These are phyloP conservation scores for Ellobius talpinus DNA, from an alignment of 2,113 vertebrate genomes.

Conservation along the genomic window DNA sequence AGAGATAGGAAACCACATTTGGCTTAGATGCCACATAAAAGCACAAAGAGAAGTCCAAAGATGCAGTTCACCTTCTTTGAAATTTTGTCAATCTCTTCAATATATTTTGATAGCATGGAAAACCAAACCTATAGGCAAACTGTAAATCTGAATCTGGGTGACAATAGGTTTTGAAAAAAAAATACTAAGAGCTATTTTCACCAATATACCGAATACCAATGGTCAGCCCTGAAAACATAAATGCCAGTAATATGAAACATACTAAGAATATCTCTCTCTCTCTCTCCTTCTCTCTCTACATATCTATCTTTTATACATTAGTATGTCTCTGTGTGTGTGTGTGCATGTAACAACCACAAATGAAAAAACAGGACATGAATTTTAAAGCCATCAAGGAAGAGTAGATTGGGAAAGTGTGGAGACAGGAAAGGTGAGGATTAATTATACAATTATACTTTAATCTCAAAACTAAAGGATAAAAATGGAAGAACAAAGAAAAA, in stretches of 20 bases:
- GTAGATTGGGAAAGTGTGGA: too few relatives aligned
- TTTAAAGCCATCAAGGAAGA: background rate
- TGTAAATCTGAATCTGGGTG: constrained; percentile 89
- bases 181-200: constrained; percentile 86
- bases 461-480: background rate
- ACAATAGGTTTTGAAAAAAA: constrained; percentile 87
- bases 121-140: constrained; percentile 81
- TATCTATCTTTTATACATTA: background rate
- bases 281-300: background rate
- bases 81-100: constrained; percentile 84
- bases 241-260: background rate
- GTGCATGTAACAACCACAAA: background rate
- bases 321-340: background rate
- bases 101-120: constrained; percentile 86
- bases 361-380: background rate
- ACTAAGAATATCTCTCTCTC: too few relatives aligned
- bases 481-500: background rate
- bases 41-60: constrained; percentile 83
- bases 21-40: constrained; percentile 73
- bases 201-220: background rate
- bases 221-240: background rate
- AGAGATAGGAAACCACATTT: background rate
- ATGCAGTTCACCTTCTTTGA: constrained; percentile 78
- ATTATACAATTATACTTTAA: background rate
- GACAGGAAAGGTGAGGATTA: background rate